Base-by-base conservation (phyloP, 2,888 invertebrate species). In the Diaphora mendica region DNA sequence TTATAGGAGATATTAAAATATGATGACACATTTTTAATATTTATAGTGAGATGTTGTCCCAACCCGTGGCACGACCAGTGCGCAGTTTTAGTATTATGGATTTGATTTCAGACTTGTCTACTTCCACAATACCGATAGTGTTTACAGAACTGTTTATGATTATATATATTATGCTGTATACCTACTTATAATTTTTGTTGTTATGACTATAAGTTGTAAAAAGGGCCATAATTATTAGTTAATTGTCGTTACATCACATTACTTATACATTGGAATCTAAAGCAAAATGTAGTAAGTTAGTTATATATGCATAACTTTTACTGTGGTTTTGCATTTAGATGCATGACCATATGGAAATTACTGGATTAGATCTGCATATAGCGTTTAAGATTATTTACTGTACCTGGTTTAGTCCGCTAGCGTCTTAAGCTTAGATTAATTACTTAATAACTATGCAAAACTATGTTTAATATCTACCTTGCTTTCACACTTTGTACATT, bases 401-500 rank as follows among this genome's bases (percentile, higher is more conserved):
- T 17, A 35, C 3, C 55, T 9, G 15, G 30, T 68, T 35, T 23
- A 70, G 42, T 62, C 20, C 30, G 42, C 7, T 30, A n/a, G 20
- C 20, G 26, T 75, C 68, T 74, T 75, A 79, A 72, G 70, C 39
- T 15, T 30, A 62, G 59, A 70, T 75, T 82, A 79, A 79, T 79
- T 75, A 71, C 66, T 80, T 73, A 65, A 77, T 84, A 70, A 66
- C 51, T 76, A 77, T 75, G 64, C 67, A 72, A 74, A 72, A 68
- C 55, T 71, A 66, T 73, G 72, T 79, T 74, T 78, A 75, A 77
- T 75, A 68, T 48, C 67, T 59, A 68, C 55, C 68, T 77, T 70
- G 76, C 81, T 81, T 85, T 85, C 77, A 74, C 80, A 73, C 75
- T 59, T 64, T 64, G 48, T 70, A 74, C 75, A 80, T 81, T 81